Conservation (phyloP, 1,140 invertebrate genomes). For the Macrotrachela quadricornifera region DNA sequence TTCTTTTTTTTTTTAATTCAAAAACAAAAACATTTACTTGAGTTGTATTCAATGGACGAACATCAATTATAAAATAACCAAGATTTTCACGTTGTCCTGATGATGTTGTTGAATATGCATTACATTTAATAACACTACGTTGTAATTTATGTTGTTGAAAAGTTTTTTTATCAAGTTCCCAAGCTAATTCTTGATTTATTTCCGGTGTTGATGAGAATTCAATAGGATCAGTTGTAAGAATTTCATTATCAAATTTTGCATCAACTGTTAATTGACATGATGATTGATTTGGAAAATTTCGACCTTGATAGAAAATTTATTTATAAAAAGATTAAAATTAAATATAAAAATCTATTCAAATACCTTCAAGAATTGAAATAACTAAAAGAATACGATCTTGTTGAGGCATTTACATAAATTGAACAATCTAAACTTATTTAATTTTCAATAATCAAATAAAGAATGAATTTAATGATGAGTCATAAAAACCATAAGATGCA, state of each 20-base stretch:
- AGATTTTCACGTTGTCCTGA: constrained; percentile 18
- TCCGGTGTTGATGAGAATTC: constrained; percentile 19
- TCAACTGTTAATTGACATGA: constrained; percentile 26
- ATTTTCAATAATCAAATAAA: too few relatives aligned
- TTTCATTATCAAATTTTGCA: constrained; percentile 33
- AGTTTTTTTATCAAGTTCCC: constrained; percentile 33
- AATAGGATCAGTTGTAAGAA: constrained; percentile 31
- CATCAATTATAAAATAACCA: constrained; percentile 33
- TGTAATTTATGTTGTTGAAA: constrained; percentile 30
- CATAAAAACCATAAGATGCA: too few relatives aligned
- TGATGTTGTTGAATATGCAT: too few relatives aligned
- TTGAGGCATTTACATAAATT: too few relatives aligned
- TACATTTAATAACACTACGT: constrained; percentile 23
- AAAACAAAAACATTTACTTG: constrained; percentile 13
- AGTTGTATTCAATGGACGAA: constrained; percentile 25
- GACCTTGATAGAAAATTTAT: constrained; percentile 11
- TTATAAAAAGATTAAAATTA: too few relatives aligned
- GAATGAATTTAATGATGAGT: too few relatives aligned
- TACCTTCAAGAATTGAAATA: too few relatives aligned
- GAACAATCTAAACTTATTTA: too few relatives aligned
- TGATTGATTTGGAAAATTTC: constrained; percentile 28
- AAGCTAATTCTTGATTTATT: constrained; percentile 34
- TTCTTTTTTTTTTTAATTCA: not conserved
- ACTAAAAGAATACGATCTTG: too few relatives aligned
- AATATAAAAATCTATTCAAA: too few relatives aligned